Evolutionary conservation across 2,113 vertebrate genomes (phyloP).

Genomic region (Indicator maculatus): DNA sequence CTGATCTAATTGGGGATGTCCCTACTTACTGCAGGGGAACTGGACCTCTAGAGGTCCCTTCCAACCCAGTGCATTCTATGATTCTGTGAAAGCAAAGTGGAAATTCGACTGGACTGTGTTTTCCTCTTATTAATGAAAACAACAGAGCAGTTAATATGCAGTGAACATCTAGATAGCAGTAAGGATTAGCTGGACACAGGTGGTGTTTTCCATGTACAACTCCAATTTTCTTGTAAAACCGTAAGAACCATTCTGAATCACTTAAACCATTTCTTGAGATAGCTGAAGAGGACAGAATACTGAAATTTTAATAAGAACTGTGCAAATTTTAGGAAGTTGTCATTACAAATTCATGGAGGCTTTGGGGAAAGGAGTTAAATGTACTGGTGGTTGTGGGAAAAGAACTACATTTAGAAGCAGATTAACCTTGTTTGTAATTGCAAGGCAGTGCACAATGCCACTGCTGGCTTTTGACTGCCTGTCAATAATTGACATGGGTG

Average conservation of each 20-base stretch:
- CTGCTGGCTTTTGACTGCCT: background rate
- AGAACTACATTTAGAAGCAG: background rate
- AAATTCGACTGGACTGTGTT: background rate
- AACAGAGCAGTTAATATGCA: background rate
- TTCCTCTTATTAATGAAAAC: background rate
- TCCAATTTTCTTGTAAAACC: background rate
- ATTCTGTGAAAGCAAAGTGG: background rate
- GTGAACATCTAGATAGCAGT: background rate
- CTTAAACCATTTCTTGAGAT: background rate
- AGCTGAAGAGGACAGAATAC: background rate
- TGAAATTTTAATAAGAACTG: slow-evolving; percentile 43
- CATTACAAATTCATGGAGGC: slow-evolving; percentile 33
- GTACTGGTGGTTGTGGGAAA: slow-evolving; percentile 27
- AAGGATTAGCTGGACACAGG: background rate
- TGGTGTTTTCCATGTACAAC: background rate
- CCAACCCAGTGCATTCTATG: too few relatives aligned
- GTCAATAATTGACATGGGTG: background rate
- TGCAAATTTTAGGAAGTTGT: slow-evolving; percentile 33
- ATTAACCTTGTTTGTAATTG: background rate
- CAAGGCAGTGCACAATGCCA: background rate
- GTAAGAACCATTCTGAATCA: background rate
- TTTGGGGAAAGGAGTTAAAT: slow-evolving; percentile 40
- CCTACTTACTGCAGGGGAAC: too few relatives aligned
- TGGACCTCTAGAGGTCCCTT: too few relatives aligned
- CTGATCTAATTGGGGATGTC: too few relatives aligned